A percentile compares a stretch with the other conserved stretches of the same genome.
Conservation (phyloP, 2,888 invertebrate species). For the Mythimna loreyi region DNA sequence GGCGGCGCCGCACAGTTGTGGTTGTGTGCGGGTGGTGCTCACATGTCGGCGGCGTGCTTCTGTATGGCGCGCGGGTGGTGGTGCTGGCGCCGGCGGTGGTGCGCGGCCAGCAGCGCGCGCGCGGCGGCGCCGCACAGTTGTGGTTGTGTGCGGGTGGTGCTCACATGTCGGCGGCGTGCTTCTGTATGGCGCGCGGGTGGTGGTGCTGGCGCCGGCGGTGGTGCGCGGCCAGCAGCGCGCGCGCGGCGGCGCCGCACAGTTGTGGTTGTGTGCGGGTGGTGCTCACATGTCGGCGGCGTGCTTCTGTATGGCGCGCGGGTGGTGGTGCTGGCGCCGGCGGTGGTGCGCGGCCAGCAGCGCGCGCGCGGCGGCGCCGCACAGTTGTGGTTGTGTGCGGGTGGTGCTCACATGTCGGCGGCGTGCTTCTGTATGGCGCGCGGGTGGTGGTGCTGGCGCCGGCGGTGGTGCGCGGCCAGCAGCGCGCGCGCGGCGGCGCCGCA, state of each 20-base stretch:
- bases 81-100: conserved; percentile 59
- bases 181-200: conserved; percentile 68
- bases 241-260: conserved; percentile 71
- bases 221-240: conserved; percentile 75
- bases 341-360: conserved; percentile 74
- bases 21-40: background rate
- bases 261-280: background rate
- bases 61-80: conserved; percentile 66
- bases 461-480: conserved; percentile 70
- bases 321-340: conserved; percentile 58
- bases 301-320: conserved; percentile 69
- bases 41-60: conserved; percentile 63
- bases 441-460: conserved; percentile 57
- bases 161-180: conserved; percentile 59
- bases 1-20: conserved; percentile 49
- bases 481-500: conserved; percentile 78
- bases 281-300: conserved; percentile 55
- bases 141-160: too few species aligned
- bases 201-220: conserved; percentile 57
- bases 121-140: conserved; percentile 69
- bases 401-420: conserved; percentile 39
- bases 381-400: background rate
- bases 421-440: conserved; percentile 71
- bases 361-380: conserved; percentile 75
- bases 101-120: conserved; percentile 76